These are phyloP conservation scores for Hoplodrina blanda DNA, from an alignment of 2,888 invertebrate genomes.

Conservation along the genomic window DNA sequence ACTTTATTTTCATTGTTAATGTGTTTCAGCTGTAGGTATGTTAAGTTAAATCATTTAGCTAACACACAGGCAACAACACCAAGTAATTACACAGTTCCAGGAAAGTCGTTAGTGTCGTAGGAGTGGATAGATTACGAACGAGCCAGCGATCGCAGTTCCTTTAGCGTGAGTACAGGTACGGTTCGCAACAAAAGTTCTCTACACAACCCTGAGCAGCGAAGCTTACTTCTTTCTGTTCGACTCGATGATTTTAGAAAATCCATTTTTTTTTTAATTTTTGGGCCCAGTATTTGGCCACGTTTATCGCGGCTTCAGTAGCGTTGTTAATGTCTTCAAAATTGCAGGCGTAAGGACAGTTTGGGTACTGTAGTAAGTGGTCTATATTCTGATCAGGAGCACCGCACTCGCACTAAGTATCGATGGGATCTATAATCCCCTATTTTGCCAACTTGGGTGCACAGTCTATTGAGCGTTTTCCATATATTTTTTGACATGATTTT, in stretches of 20 bases:
- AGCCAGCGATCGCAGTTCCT: conserved; percentile 48
- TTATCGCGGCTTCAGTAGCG: no score
- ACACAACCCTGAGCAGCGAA: neutral
- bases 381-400: no score
- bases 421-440: no score
- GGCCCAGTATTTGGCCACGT: no score
- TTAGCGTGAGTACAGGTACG: conserved; percentile 13
- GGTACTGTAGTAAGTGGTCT: no score
- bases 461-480: no score
- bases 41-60: conserved; percentile 42
- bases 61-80: conserved; percentile 34
- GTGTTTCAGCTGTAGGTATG: conserved; percentile 18
- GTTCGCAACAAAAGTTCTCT: conserved; percentile 17
- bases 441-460: no score
- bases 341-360: no score
- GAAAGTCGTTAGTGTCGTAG: conserved; percentile 56
- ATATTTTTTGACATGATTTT: neutral
- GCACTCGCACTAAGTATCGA: no score
- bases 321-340: no score
- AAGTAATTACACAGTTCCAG: conserved; percentile 54
- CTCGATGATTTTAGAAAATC: no score
- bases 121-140: conserved; percentile 50
- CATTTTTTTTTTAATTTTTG: no score
- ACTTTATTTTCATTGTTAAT: conserved; percentile 32
- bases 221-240: neutral